Base-by-base conservation (phyloP, 2,888 invertebrate species). In the Mycalesis mineus region DNA sequence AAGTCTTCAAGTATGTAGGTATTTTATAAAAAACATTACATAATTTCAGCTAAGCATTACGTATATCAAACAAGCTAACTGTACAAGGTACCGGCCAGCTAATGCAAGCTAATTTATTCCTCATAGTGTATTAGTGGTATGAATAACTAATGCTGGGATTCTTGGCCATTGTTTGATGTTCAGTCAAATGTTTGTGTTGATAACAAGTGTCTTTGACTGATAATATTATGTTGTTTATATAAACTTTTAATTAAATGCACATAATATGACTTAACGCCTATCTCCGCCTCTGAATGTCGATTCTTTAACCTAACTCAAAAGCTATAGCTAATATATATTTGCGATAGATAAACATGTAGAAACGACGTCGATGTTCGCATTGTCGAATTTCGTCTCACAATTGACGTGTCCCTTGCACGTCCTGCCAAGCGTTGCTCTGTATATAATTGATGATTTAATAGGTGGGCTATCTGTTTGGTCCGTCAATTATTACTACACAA, bases 61-160 rank as follows among this genome's bases (percentile, higher is more conserved):
- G 17, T n/a, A 6, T 11, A 28, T 13, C 29, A 44, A 29, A 29
- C 17, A 44, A 44, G 44, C 29, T 2, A 29, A 44, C 44, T 22
- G 28, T 6, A 29, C 13, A n/a, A 6, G 28, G 28, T 13, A 22
- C 29, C 29, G 15, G 47, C 3, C 22, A 42, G 22, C 7, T 47
- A 47, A 47, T 33, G 33, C 47, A 33, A 17, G 47, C 47, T 47
- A 47, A 47, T 47, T 47, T 47, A 47, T 47, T 47, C 33, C 33
- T 47, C 45, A 28, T 9, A 31, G 7, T 8, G 5, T 31, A 36
- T 11, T 11, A 45, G 47, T 15, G 13, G 31, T 31, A 33, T 33
- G 47, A 47, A 47, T 33, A 33, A 31, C 15, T 31, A 33, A 47
- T 15, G 33, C 11, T 47, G 14, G 31, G 15, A 33, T 47, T 33